phyloP scores from a whole-genome alignment of 2,113 vertebrate genomes.

The Empidonax alnorum region DNA sequence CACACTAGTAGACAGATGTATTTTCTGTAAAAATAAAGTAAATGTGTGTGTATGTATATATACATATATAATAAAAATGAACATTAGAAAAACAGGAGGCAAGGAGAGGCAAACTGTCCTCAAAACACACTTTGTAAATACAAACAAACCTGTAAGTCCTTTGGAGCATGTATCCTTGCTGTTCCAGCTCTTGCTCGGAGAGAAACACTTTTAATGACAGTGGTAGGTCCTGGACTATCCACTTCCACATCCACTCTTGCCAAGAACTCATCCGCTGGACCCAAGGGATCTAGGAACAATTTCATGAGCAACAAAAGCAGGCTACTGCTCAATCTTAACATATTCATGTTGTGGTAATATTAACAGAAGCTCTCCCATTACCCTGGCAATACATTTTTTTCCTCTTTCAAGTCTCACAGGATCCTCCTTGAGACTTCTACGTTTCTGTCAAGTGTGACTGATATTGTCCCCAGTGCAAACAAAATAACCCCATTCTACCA shows the following conservation, averaged over 20 bases:
- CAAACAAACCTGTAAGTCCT: constrained; percentile 85
- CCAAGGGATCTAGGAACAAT: constrained; percentile 78
- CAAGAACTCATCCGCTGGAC: constrained; percentile 84
- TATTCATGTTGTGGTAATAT: background rate
- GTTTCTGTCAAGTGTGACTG: background rate
- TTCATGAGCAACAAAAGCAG: background rate
- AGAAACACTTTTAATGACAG: constrained; percentile 84
- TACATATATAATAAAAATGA: background rate
- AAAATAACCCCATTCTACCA: background rate
- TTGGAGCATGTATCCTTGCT: constrained; percentile 90
- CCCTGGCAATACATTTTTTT: background rate
- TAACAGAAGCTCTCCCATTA: background rate
- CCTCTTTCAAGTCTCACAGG: background rate
- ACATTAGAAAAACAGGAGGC: background rate
- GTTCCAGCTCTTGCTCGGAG: constrained; percentile 87
- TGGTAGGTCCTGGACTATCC: constrained; percentile 88
- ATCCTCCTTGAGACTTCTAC: background rate
- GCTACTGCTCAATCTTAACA: background rate
- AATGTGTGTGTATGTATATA: background rate
- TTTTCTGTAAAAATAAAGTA: constrained; percentile 75
- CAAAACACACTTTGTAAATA: background rate
- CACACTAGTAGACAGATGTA: constrained; percentile 78
- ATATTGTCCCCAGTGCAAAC: background rate
- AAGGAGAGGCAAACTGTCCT: background rate
- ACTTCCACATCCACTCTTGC: constrained; percentile 92